These are phyloP conservation scores for Brachystomella parvula DNA, from an alignment of 1,140 invertebrate species.

Conservation along the genomic window DNA sequence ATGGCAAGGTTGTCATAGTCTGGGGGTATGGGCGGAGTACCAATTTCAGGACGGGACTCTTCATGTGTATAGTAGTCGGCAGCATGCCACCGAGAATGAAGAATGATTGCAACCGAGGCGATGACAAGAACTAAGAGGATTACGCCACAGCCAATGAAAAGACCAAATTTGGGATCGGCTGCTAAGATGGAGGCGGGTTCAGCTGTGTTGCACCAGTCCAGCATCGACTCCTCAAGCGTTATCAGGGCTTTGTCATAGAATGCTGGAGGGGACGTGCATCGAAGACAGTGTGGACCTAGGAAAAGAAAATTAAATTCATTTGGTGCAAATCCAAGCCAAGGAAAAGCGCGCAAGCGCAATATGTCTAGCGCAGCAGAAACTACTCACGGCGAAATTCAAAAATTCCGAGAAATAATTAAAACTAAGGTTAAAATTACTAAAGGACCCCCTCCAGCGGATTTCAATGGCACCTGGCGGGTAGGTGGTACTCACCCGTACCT, in stretches of 20 bases:
- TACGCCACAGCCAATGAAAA: constrained; percentile 42
- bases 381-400: too few relatives aligned
- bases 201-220: constrained; percentile 31
- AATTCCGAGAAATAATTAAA: too few relatives aligned
- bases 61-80: constrained; percentile 66
- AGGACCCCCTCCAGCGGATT: too few relatives aligned
- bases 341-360: too few relatives aligned
- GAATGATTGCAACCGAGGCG: constrained; percentile 40
- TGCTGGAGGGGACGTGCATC: constrained; percentile 26
- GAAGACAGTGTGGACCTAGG: constrained; percentile 30
- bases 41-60: constrained; percentile 48
- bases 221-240: constrained; percentile 22
- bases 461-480: too few relatives aligned
- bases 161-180: constrained; percentile 39
- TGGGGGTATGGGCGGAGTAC: constrained; percentile 23
- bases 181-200: constrained; percentile 31
- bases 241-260: constrained; percentile 26
- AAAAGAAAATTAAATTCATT: constrained; percentile 1
- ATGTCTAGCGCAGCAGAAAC: too few relatives aligned
- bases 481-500: too few relatives aligned
- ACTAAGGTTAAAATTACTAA: too few relatives aligned
- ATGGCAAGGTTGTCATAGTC: constrained; percentile 25
- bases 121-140: constrained; percentile 41
- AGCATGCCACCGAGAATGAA: constrained; percentile 51
- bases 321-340: too few relatives aligned